Conservation (phyloP, 1,140 invertebrate species). For the Phthorimaea operculella region DNA sequence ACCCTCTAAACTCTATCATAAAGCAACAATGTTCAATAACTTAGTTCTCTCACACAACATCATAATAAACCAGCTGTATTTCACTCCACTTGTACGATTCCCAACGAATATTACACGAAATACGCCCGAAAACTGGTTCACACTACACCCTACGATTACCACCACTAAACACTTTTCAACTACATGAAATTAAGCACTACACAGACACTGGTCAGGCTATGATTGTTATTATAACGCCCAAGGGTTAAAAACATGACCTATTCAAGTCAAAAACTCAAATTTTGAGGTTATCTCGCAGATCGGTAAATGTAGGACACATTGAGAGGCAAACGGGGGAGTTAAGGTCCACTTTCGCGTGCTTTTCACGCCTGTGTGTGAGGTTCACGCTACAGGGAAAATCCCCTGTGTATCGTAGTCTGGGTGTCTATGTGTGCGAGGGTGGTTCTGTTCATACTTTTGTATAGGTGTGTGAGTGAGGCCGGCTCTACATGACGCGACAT, state of each 20-base stretch:
- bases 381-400: constrained; percentile 15
- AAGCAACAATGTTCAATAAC: constrained; percentile 15
- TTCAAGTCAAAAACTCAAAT: constrained; percentile 37
- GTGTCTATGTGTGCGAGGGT: constrained; percentile 16
- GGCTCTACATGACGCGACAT: constrained; percentile 10
- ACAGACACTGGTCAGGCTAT: not conserved
- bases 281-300: constrained; percentile 61
- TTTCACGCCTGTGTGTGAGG: constrained; percentile 30
- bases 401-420: constrained; percentile 12
- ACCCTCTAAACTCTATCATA: constrained; percentile 27
- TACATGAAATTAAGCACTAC: not conserved
- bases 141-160: constrained; percentile 1
- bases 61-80: not conserved
- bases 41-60: constrained; percentile 1
- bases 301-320: constrained; percentile 56
- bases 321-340: constrained; percentile 32
- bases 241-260: constrained; percentile 21
- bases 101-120: constrained; percentile 7
- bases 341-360: constrained; percentile 43
- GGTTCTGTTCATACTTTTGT: constrained; percentile 5
- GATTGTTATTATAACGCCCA: not conserved
- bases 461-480: constrained; percentile 14
- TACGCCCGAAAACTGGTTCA: constrained; percentile 5
- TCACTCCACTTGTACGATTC: not conserved
- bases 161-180: not conserved